Evolutionary conservation across 2,113 vertebrate genomes (phyloP), one percentile per base, ranked within the genome.

Genomic region (Picathartes gymnocephalus): DNA sequence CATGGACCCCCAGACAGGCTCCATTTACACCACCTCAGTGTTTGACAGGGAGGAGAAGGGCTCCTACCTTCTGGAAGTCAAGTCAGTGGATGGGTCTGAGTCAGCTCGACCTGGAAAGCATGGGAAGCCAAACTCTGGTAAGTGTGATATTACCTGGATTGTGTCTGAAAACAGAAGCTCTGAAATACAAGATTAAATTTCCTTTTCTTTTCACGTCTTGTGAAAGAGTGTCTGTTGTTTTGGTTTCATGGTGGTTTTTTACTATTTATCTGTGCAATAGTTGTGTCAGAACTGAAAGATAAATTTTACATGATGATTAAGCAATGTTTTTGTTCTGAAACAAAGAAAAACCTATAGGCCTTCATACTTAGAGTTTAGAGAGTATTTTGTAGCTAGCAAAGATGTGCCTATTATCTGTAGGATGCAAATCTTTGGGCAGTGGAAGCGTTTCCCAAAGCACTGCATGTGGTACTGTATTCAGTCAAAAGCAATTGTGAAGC

Each of bases 11-110:
- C 97, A 98, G 86, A 97, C 98, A 72, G 99, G 99, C 42, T 98
- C 97, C 77, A 98, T 99, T 95, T 98, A 98, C 96, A 98, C 98
- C 4, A 95, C 98, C 80, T 96, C 98, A 2, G 98, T 99, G 95
- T 99, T 99, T 95, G 99, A 99, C 81, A 98, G 99, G 10, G 99
- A 99, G 93, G 98, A 98, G 83, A 99, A 98, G 90, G 97, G 98
- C 35, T 99, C 98, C 5, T 99, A 99, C 90, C 98, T 99, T 21
- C 90, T 99, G 82, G 99, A 99, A 97, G 98, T 99, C 50, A 98
- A 98, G 90, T 99, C 98, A 28, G 93, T 98, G 71, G 99, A 99
- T 80, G 98, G 98, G 13, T 98, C 97, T 97, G 99, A 99, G 89
- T 99, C 99, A 6, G 98, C 98, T 15, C 97, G 98, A 51, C 98